Base-by-base conservation (phyloP, 2,113 vertebrate species). In the Balaeniceps rex region DNA sequence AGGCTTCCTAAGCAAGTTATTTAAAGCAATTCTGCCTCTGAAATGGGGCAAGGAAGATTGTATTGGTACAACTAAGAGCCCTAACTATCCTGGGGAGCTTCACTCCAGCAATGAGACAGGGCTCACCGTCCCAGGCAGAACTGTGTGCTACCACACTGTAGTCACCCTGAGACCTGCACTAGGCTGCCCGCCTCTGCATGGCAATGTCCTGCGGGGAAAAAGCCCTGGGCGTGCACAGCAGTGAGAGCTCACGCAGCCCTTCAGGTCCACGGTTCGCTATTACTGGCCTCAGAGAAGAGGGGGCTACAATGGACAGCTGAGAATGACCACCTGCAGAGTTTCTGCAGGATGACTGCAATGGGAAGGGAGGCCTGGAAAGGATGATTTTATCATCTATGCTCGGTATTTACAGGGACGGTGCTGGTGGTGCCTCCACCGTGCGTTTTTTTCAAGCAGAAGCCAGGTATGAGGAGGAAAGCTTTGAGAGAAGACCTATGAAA, bases 121-220 rank as follows among this genome's bases (percentile, higher is more conserved):
- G 28, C 34, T 51, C 10, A 21, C 33, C 6, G 12, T 4, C n/a
- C 11, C 28, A 47, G 66, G 23, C 14, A 66, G 61, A 79, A 12
- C 42, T 26, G 19, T 11, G 23, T 24, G 14, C 54, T 8, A 9
- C 31, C 51, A 18, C 47, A 2, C 31, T 3, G 5, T 4, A 2
- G 12, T 33, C 21, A 42, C 8, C 28, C 36, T 0, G 2, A 4
- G 55, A 44, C 19, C 68, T 23, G 42, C 55, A 13, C 2, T 0
- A 14, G 31, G 40, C 61, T 3, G 2, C 47, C 33, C 12, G 19
- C 9, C 52, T 29, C 61, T 2, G 1, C 52, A 24, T 1, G 18
- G 63, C 12, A n/a, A 22, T 0, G 14, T 44, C n/a, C 47, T 15
- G 24, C 1, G 1, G 28, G 12, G 19, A 51, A 52, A 64, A 1